These are phyloP conservation scores for Stenoptilia bipunctidactyla DNA, from an alignment of 2,888 invertebrate genomes.

Conservation along the genomic window DNA sequence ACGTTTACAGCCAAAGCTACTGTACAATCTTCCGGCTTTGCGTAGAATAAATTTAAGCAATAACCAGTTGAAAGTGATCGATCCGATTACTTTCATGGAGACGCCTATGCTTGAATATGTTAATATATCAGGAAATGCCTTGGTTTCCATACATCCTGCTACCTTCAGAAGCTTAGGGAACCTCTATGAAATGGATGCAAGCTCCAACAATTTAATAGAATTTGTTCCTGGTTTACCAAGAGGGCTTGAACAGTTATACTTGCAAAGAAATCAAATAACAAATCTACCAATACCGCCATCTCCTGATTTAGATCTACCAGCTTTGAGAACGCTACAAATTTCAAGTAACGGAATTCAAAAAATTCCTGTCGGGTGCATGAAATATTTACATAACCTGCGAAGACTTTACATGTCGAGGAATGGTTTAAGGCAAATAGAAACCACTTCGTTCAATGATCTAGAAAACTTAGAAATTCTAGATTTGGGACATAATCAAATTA, in stretches of 20 bases:
- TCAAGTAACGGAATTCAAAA: slow-evolving; percentile 81
- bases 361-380: slow-evolving; percentile 75
- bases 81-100: slow-evolving; percentile 80
- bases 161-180: slow-evolving; percentile 82
- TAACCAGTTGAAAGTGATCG: slow-evolving; percentile 78
- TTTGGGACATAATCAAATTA: slow-evolving; percentile 79
- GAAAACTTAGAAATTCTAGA: slow-evolving; percentile 79
- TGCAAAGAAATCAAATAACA: slow-evolving; percentile 79
- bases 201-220: slow-evolving; percentile 79
- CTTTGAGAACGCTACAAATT: slow-evolving; percentile 80
- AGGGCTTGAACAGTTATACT: slow-evolving; percentile 80
- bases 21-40: slow-evolving; percentile 81
- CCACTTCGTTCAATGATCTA: slow-evolving; percentile 78
- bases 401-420: slow-evolving; percentile 81
- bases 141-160: slow-evolving; percentile 79
- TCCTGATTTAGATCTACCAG: slow-evolving; percentile 79
- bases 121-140: slow-evolving; percentile 82
- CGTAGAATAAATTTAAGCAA: slow-evolving; percentile 82
- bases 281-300: slow-evolving; percentile 75
- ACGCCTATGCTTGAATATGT: slow-evolving; percentile 82
- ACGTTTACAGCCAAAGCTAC: slow-evolving; percentile 77
- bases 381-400: slow-evolving; percentile 75
- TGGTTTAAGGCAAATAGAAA: slow-evolving; percentile 77
- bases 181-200: slow-evolving; percentile 84
- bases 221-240: slow-evolving; percentile 84